Conservation (phyloP, 2,797 vertebrate species). For the Propithecus deckenii region DNA sequence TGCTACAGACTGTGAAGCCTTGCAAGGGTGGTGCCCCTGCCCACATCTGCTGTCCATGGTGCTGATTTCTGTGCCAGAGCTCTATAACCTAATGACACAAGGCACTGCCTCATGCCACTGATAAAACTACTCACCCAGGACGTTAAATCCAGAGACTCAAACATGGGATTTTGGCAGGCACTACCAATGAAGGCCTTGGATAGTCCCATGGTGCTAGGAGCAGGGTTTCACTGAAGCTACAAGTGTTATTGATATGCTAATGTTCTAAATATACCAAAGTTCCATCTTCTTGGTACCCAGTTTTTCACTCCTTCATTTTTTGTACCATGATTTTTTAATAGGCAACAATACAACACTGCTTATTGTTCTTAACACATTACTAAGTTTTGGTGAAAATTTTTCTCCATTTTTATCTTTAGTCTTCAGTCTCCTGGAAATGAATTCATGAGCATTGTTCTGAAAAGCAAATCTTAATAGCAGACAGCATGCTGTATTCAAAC, state of each 20-base stretch:
- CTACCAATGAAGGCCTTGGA: background rate
- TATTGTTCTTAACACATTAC: background rate
- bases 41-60: conserved; percentile 61
- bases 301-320: background rate
- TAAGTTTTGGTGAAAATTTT: background rate
- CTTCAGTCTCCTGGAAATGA: background rate
- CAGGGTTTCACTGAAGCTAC: background rate
- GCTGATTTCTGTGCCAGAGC: background rate
- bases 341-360: background rate
- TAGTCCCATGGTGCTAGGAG: background rate
- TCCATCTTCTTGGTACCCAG: background rate
- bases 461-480: conserved; percentile 21
- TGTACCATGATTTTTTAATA: background rate
- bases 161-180: background rate
- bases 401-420: conserved; percentile 21
- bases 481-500: conserved; percentile 1
- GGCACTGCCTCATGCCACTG: background rate
- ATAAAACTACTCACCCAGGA: background rate
- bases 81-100: background rate
- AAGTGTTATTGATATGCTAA: background rate
- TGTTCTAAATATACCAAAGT: background rate
- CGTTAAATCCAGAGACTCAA: background rate
- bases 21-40: accelerated
- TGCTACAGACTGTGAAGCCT: background rate
- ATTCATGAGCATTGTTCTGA: background rate